Conservation (phyloP, 1,140 invertebrate genomes). For the Calliopsis andreniformis region DNA sequence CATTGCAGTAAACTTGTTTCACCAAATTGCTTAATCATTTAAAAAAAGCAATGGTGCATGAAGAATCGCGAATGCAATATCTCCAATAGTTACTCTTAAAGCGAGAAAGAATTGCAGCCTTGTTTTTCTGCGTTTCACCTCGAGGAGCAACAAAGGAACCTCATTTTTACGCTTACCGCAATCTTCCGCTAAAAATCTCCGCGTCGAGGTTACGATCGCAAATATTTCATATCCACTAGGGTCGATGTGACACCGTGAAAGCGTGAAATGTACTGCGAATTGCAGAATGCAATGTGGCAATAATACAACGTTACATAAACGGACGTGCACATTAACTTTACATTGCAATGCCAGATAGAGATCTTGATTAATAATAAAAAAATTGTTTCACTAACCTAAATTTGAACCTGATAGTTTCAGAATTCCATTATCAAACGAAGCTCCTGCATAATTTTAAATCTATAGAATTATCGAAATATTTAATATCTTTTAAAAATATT, state of each 20-base stretch:
- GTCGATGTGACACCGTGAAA: slow-evolving; percentile 36
- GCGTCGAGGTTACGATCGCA: slow-evolving; percentile 5
- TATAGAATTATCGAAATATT: no score
- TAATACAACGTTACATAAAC: slow-evolving; percentile 17
- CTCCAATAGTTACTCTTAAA: background rate
- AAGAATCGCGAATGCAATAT: background rate
- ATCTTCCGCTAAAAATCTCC: background rate
- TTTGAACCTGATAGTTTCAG: no score
- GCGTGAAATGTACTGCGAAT: slow-evolving; percentile 27
- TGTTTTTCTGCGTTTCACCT: background rate
- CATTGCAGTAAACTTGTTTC: no score
- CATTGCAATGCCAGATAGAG: background rate
- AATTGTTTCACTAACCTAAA: background rate
- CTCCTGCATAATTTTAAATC: no score
- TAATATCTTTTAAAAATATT: no score
- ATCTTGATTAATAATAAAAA: background rate
- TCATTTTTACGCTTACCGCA: background rate
- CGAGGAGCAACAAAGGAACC: background rate
- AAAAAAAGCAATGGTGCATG: no score
- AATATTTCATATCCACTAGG: slow-evolving; percentile 45
- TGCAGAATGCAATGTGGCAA: slow-evolving; percentile 19
- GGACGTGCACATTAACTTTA: background rate
- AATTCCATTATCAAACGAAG: no score
- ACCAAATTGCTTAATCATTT: background rate
- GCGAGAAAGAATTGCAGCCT: background rate